A percentile compares a stretch with the other conserved stretches of the same genome.
phyloP scores from a whole-genome alignment of 2,888 invertebrate genomes.

The Pandemis corylana region DNA sequence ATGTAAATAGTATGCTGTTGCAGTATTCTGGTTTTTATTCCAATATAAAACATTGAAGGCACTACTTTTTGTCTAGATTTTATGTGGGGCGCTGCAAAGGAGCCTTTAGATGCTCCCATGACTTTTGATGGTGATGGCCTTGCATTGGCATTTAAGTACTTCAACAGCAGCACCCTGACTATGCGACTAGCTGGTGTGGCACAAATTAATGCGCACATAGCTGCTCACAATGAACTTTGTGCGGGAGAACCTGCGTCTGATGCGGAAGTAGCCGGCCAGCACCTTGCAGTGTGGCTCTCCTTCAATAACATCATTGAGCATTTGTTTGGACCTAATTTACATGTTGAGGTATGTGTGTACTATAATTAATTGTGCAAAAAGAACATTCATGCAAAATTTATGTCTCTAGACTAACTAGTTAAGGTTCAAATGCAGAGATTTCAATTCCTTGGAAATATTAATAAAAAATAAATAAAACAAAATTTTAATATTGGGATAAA shows the following conservation, averaged over 20 bases:
- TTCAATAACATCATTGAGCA: conserved; percentile 96
- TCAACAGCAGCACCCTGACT: conserved; percentile 96
- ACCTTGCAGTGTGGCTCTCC: conserved; percentile 94
- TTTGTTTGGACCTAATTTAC: conserved; percentile 98
- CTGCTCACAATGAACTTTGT: conserved; percentile 95
- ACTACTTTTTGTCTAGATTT: conserved; percentile 86
- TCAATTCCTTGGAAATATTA: too few relatives aligned
- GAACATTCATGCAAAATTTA: too few relatives aligned
- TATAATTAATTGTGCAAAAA: too few relatives aligned
- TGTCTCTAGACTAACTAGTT: too few relatives aligned
- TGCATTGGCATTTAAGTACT: conserved; percentile 97
- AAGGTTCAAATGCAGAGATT: too few relatives aligned
- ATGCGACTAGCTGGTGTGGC: conserved; percentile 97
- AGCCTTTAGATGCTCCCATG: conserved; percentile 93
- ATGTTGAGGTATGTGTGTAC: conserved; percentile 90
- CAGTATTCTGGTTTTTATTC: background rate
- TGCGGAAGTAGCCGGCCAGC: conserved; percentile 93
- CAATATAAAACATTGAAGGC: background rate
- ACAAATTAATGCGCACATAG: conserved; percentile 97
- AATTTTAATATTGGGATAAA: too few relatives aligned
- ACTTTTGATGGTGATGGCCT: conserved; percentile 96
- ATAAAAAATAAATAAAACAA: too few relatives aligned
- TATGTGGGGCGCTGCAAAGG: conserved; percentile 98
- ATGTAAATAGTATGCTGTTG: background rate
- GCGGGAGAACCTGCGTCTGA: conserved; percentile 95